A percentile compares a stretch with the other conserved stretches of the same genome.
These are phyloP conservation scores for Perca schrenkii DNA, from an alignment of 2,113 vertebrate genomes.

Conservation along the genomic window DNA sequence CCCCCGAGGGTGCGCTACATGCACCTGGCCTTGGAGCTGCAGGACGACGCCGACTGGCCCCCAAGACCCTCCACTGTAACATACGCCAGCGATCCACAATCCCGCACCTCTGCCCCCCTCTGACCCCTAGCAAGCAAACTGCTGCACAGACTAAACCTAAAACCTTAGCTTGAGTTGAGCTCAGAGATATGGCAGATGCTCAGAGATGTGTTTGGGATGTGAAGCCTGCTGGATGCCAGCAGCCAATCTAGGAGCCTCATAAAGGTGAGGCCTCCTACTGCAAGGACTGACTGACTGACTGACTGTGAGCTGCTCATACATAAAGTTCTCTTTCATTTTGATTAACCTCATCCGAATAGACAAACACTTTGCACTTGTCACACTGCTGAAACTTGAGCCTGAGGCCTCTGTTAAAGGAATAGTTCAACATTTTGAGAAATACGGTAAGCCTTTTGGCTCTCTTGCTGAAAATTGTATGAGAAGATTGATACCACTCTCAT, in stretches of 20 bases:
- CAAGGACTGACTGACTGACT: background rate
- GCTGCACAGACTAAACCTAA: slow-evolving; percentile 21
- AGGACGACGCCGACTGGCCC: slow-evolving; percentile 91
- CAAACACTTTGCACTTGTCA: background rate
- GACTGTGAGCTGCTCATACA: slow-evolving; percentile 12
- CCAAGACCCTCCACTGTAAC: slow-evolving; percentile 90
- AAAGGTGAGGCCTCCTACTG: background rate
- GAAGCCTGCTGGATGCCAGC: background rate
- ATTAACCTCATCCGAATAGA: slow-evolving; percentile 2
- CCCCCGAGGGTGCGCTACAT: slow-evolving; percentile 88
- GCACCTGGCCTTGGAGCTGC: slow-evolving; percentile 91
- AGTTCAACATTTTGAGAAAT: background rate
- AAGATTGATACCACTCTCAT: background rate
- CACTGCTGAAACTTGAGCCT: slow-evolving; percentile 30
- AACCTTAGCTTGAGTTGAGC: background rate
- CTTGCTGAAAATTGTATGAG: background rate
- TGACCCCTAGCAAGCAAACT: slow-evolving; percentile 43
- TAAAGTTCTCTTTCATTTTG: background rate
- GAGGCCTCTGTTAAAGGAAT: slow-evolving; percentile 1
- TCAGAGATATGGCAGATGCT: background rate
- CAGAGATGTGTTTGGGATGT: background rate
- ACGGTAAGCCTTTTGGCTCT: background rate
- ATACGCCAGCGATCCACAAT: slow-evolving; percentile 81
- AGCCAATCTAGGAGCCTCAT: background rate
- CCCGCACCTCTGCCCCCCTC: slow-evolving; percentile 35